Evolutionary conservation across 2,888 invertebrate species (phyloP), one percentile per base, ranked within the genome.

Genomic region (Linnaemya vulpina): DNA sequence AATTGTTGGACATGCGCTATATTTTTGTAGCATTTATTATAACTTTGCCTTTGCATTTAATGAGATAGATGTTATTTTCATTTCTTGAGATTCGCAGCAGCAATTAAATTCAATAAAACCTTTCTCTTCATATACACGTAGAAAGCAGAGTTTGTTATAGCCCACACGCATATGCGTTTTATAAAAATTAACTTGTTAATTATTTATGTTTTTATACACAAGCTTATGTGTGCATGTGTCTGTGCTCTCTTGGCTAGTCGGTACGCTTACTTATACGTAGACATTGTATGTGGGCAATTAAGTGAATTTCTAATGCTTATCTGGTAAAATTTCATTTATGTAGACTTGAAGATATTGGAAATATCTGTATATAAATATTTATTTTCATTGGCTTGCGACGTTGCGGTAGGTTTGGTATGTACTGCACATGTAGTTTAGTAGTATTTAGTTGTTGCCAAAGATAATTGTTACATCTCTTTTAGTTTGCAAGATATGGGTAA

Each of bases 271-370:
- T 62, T 38, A 13, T 30, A 70, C 8, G n/a, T 35, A 10, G 4
- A 35, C 58, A 43, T 43, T 38, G 25, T 60, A 68, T 65, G 30
- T 62, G 20, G 63, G 63, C 65, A 85, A 82, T 79, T 85, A 85
- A 87, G 58, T 70, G 83, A 87, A 87, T 88, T 87, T 87, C 88
- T 87, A 88, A 87, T 87, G 84, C 73, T 84, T 70, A 84, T 70
- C 63, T 51, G 15, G 55, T 75, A 82, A 78, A 71, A 88, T 88
- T 71, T 81, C 77, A 71, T 51, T 40, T 68, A 86, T 85, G 86
- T 80, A 87, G 83, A 85, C 84, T 76, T 13, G 17, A 60, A 82
- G 68, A 58, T 70, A 87, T 82, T 79, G 70, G 73, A 67, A 74
- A 76, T 58, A 43, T 60, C 65, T 20, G 25, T 25, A 40, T 13